phyloP scores from a whole-genome alignment of 2,113 vertebrate genomes.

The Phalacrocorax pelagicus region DNA sequence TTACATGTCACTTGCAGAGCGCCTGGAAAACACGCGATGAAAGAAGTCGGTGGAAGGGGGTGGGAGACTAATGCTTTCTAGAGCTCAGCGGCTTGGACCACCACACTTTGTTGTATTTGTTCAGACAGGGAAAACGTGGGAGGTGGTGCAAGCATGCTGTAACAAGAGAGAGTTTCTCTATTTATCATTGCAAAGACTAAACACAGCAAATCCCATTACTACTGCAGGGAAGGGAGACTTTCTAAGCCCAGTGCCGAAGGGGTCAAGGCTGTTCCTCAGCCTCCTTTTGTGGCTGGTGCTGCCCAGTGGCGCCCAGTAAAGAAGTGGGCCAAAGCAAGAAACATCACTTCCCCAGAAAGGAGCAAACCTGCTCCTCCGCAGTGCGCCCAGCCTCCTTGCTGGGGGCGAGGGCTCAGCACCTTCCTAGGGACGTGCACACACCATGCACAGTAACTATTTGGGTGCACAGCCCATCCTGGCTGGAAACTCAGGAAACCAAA shows the following conservation, averaged over 20 bases:
- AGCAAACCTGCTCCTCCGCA: neutral
- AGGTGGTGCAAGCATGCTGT: conserved; percentile 48
- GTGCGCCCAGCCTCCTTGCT: neutral
- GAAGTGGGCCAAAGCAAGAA: neutral
- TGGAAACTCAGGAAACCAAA: neutral
- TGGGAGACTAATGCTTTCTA: conserved; percentile 39
- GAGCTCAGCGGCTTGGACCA: conserved; percentile 34
- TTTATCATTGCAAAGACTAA: conserved; percentile 36
- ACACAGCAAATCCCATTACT: conserved; percentile 32
- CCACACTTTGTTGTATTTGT: conserved; percentile 49
- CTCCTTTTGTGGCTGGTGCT: neutral
- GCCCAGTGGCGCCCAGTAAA: conserved; percentile 8
- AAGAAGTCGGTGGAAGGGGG: conserved; percentile 51
- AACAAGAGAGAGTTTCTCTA: conserved; percentile 43
- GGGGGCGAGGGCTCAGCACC: neutral
- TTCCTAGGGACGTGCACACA: neutral
- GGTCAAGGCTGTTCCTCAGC: neutral
- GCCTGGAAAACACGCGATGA: conserved; percentile 43
- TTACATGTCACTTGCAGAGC: conserved; percentile 64
- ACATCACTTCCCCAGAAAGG: neutral
- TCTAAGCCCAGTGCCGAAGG: neutral
- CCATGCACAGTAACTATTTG: neutral
- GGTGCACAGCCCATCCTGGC: neutral
- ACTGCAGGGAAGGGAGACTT: conserved; percentile 13
- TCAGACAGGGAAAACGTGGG: conserved; percentile 48